Percentiles rank a stretch among this genome's conserved stretches.
phyloP scores from a whole-genome alignment of 23 tunicate genomes.

The Trididemnum clinides region DNA sequence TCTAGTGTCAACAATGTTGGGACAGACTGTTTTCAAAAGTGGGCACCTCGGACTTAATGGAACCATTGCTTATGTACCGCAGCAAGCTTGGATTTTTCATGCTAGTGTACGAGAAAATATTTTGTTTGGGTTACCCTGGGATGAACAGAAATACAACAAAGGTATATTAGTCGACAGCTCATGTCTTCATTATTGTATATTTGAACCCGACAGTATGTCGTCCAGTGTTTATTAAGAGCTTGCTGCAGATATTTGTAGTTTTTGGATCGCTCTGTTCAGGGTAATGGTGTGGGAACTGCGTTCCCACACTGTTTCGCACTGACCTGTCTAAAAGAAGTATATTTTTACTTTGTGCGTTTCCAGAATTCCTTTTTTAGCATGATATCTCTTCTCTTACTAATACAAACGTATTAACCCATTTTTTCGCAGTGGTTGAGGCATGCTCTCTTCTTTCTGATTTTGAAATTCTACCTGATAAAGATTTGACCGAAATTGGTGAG shows the following conservation, averaged over 20 bases:
- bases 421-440: conserved; percentile 57
- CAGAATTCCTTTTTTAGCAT: too few species aligned
- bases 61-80: conserved; percentile 76
- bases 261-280: too few species aligned
- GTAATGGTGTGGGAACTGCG: too few species aligned
- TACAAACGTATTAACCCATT: too few species aligned
- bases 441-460: conserved; percentile 85
- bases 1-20: conserved; percentile 64
- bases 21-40: conserved; percentile 53
- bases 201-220: conserved; percentile 61
- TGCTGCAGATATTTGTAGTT: conserved; percentile 44
- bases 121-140: conserved; percentile 70
- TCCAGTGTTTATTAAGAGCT: conserved; percentile 60
- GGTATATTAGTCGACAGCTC: too few species aligned
- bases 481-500: conserved; percentile 95
- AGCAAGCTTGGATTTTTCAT: conserved; percentile 97
- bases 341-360: too few species aligned
- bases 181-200: conserved; percentile 29
- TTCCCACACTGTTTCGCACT: too few species aligned
- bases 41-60: conserved; percentile 75
- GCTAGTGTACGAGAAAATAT: conserved; percentile 84
- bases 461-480: conserved; percentile 83
- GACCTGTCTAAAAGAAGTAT: too few species aligned
- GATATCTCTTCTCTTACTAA: too few species aligned
- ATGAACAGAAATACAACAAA: conserved; percentile 67